These are phyloP conservation scores for Ophioderma brevispina DNA, from an alignment of 35 echinoderm and acorn worm genomes.

Conservation along the genomic window DNA sequence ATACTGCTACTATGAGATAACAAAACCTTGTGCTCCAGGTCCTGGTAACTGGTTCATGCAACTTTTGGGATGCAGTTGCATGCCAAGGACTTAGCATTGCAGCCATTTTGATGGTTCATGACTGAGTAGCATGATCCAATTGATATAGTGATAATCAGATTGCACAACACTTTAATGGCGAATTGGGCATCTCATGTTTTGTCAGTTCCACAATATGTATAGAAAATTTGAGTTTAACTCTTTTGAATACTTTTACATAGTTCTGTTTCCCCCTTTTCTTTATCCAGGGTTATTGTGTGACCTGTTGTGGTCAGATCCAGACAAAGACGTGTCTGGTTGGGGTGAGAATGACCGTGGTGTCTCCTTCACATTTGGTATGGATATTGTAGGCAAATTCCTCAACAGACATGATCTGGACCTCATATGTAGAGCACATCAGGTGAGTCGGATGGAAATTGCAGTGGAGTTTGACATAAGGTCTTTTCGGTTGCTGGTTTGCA, in stretches of 20 bases:
- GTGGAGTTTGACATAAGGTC: background rate
- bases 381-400: constrained; percentile 91
- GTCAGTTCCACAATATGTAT: background rate
- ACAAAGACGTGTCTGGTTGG: constrained; percentile 92
- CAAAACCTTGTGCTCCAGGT: too few relatives aligned
- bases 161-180: too few relatives aligned
- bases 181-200: background rate
- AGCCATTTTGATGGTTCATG: too few relatives aligned
- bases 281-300: constrained; percentile 83
- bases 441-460: constrained; percentile 22
- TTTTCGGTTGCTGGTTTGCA: background rate
- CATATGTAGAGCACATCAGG: constrained; percentile 97
- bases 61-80: too few relatives aligned
- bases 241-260: background rate
- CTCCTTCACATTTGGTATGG: constrained; percentile 91
- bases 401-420: constrained; percentile 95
- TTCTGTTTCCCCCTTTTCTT: background rate
- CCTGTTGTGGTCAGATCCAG: constrained; percentile 93
- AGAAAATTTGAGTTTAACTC: background rate
- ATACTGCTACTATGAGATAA: too few relatives aligned
- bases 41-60: too few relatives aligned
- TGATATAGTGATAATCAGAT: too few relatives aligned
- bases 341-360: constrained; percentile 97
- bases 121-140: too few relatives aligned
- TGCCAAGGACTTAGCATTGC: too few relatives aligned